phyloP scores from a whole-genome alignment of 1,140 invertebrate genomes.

The Brachionus paranguensis region DNA sequence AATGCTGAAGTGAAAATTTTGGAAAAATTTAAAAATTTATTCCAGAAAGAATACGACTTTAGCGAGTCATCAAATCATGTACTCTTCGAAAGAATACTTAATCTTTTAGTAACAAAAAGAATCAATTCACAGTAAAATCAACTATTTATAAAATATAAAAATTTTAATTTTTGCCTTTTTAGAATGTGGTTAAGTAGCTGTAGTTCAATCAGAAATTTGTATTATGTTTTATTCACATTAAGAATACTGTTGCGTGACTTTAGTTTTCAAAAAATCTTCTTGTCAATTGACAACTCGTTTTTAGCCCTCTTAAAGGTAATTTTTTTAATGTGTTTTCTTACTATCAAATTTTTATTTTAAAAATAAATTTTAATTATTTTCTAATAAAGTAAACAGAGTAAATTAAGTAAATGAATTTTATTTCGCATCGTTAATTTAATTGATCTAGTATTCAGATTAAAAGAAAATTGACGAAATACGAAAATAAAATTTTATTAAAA shows the following conservation, averaged over 20 bases:
- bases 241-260: conserved; percentile 5
- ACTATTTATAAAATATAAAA: no score
- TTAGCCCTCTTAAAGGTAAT: neutral
- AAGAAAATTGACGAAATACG: neutral
- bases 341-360: neutral
- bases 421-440: no score
- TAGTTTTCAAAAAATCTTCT: neutral
- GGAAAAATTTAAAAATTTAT: conserved; percentile 18
- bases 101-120: neutral
- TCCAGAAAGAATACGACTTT: neutral
- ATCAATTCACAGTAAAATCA: neutral
- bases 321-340: neutral
- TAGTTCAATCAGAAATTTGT: conserved; percentile 16
- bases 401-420: no score
- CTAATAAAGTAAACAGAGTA: neutral
- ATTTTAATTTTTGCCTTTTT: neutral
- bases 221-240: neutral
- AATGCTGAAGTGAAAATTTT: neutral
- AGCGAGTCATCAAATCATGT: neutral
- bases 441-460: no score
- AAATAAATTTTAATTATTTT: neutral
- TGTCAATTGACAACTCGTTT: neutral
- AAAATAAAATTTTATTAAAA: neutral
- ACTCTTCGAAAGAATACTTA: neutral
- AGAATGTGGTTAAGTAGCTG: conserved; percentile 12